Base-by-base conservation (phyloP, 2,888 invertebrate genomes). In the Craniophora ligustri region DNA sequence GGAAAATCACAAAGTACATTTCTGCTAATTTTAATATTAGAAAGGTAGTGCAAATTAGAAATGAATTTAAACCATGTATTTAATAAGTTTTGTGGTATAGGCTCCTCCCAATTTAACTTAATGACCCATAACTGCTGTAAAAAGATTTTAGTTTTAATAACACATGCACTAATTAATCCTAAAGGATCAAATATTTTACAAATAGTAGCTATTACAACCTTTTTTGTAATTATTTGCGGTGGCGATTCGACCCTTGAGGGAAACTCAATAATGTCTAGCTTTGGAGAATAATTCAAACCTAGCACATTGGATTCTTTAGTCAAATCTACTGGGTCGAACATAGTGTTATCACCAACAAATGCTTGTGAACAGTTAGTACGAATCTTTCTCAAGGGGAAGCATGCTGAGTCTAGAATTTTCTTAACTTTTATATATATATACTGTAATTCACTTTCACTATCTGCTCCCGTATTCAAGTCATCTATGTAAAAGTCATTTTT, bases 31-130 rank as follows among this genome's bases (percentile, higher is more conserved):
- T 5, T 7, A n/a, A 41, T 32, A 13, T 23, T 10, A 2, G 56
- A 50, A 8, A 50, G 11, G 5, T 18, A 4, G 13, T 21, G 14
- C 7, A 48, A n/a, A 5, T 55, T 32, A 3, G 26, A 8, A 2
- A 42, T 23, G n/a, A 44, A 42, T 6, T 11, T 36, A 0, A 32
- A 3, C 58, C 58, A 53, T 8, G 3, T 26, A 8, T 54, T 54
- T 7, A n/a, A 14, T 14, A 40, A 8, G 1, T 35, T 5, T 0
- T 28, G 2, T 8, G 56, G 51, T 21, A 61, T 48, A 38, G 48
- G 39, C 10, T 56, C 51, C 23, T 61, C 61, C 61, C 61, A 61
- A 28, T 53, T 48, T 38, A 53, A 4, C 13, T 56, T 56, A 14
- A 28, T 28, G 6, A 10, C 15, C 56, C 53, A 56, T 26, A 61